Conservation (phyloP, 2,113 vertebrate genomes). For the Bufo bufo region DNA sequence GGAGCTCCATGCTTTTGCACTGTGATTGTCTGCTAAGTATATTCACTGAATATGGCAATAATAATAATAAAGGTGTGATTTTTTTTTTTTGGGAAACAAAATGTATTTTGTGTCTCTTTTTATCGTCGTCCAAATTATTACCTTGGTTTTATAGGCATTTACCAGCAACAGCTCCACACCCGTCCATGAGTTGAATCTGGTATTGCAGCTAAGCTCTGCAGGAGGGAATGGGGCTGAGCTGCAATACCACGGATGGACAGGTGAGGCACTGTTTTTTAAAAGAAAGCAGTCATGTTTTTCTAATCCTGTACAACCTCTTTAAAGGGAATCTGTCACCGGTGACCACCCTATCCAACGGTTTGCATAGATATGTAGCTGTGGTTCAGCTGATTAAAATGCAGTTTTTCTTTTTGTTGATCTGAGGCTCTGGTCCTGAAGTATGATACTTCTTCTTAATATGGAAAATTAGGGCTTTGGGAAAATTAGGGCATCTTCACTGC, state of each 20-base stretch:
- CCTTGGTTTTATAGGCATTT: no score
- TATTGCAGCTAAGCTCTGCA: not conserved
- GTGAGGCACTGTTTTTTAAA: not conserved
- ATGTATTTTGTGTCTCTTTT: constrained; percentile 4
- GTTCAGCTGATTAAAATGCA: no score
- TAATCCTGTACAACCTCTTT: no score
- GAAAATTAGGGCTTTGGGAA: no score
- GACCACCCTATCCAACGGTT: no score
- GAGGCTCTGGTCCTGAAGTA: no score
- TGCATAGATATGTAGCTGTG: no score
- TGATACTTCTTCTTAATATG: no score
- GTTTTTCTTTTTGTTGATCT: no score
- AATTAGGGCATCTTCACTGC: no score
- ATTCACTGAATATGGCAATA: constrained; percentile 56
- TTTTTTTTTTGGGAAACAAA: constrained; percentile 36
- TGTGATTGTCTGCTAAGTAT: constrained; percentile 54
- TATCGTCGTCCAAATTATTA: not conserved
- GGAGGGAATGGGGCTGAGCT: not conserved
- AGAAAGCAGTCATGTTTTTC: no score
- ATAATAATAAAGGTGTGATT: constrained; percentile 49
- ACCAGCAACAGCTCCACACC: not conserved
- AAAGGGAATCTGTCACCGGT: no score
- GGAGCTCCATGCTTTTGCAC: constrained; percentile 56
- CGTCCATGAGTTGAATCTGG: not conserved
- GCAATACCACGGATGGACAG: not conserved